These are phyloP conservation scores for Tetrao urogallus DNA, from an alignment of 2,113 vertebrate species.

Conservation along the genomic window DNA sequence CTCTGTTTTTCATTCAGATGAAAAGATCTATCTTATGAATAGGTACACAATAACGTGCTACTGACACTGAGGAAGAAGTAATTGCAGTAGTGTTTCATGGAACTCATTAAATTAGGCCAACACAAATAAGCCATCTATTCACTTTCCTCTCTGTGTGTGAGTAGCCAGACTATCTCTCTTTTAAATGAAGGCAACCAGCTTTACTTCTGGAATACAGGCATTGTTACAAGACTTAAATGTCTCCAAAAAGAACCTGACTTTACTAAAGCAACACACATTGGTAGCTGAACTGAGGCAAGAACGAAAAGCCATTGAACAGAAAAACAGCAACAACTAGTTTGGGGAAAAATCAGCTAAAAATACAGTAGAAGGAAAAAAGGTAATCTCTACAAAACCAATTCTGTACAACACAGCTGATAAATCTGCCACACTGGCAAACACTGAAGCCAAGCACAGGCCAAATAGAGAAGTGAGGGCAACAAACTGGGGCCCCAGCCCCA, in stretches of 20 bases:
- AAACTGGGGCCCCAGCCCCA: neutral
- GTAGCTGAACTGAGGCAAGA: neutral
- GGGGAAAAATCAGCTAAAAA: neutral
- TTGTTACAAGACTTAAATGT: neutral
- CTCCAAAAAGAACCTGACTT: neutral
- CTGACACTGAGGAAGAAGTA: neutral
- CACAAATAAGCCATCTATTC: neutral
- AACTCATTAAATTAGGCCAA: neutral
- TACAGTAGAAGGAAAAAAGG: neutral
- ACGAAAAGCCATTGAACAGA: neutral
- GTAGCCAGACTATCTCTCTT: neutral
- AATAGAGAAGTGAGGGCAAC: neutral
- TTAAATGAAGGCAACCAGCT: neutral
- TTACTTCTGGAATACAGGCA: neutral
- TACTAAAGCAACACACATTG: neutral
- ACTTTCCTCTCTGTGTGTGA: neutral
- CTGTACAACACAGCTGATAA: neutral
- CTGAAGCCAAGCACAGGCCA: neutral
- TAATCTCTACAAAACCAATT: neutral
- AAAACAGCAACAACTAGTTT: neutral
- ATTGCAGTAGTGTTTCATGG: neutral
- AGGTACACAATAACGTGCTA: neutral
- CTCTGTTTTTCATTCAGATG: neutral
- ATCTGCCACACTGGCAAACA: neutral
- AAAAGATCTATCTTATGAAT: neutral